Base-by-base conservation (phyloP, 1,140 invertebrate genomes). In the Holotrichia oblita region DNA sequence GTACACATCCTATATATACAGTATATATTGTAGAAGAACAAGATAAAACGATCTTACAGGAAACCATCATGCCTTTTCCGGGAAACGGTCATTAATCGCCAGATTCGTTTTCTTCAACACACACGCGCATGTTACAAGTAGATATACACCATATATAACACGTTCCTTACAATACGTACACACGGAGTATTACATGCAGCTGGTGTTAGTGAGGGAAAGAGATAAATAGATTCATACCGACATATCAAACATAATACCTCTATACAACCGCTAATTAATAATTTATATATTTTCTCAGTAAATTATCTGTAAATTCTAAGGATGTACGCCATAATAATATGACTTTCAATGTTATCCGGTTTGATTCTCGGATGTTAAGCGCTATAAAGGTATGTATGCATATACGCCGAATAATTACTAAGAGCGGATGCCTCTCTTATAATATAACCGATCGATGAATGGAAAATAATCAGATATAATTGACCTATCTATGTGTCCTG, bases 41-140 rank as follows among this genome's bases (percentile, higher is more conserved):
- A 64, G 61, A 64, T 64, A 64, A 64, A 64, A 27, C 61, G 61
- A 64, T 64, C 61, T 61, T 64, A 64, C 61, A 64, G 61, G 61
- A 64, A 64, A 17, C 61, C 61, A 27, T 64, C 7, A 27, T 64
- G 14, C 17, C 61, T 64, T 64, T 64, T 64, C 61, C 61, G 61
- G 61, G 61, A 64, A 64, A 27, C 61, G 24, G 17, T 64, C 17
- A 64, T 64, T 64, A 64, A 64, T 64, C 61, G 61, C 20, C 61
- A 64, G 61, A 64, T 64, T 64, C 61, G 61, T 64, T 64, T 64
- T 64, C 61, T 64, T 64, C n/a, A 48, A 48, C 44, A 10, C 12
- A 48, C 12, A 48, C 12, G 44, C 44, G 12, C 12, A 10, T 41
- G 10, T 41, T 10, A 4, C 40, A 48, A 8, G 44, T n/a, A 48